phyloP scores from a whole-genome alignment of 1,140 invertebrate genomes.

The Drosophila setifemur region DNA sequence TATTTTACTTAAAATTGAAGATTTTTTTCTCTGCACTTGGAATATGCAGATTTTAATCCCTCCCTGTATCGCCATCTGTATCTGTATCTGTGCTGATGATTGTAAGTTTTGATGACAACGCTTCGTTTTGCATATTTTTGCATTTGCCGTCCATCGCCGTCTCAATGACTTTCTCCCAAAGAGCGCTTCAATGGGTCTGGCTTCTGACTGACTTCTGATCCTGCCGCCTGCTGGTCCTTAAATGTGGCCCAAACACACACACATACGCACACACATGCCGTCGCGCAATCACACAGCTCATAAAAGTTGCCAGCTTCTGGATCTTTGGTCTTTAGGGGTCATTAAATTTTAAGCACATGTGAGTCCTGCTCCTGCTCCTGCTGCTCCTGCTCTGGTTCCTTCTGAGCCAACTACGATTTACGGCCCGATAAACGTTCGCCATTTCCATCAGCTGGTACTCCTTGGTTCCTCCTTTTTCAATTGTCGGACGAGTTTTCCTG shows the following conservation, averaged over 20 bases:
- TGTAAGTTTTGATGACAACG: constrained; percentile 70
- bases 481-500: constrained; percentile 21
- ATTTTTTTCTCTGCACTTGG: neutral
- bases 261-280: constrained; percentile 38
- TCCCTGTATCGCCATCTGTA: neutral
- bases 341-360: constrained; percentile 77
- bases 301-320: constrained; percentile 66
- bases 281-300: constrained; percentile 73
- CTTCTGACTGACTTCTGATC: neutral
- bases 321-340: constrained; percentile 59
- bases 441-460: constrained; percentile 63
- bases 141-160: constrained; percentile 57
- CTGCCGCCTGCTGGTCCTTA: constrained; percentile 19
- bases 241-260: constrained; percentile 28
- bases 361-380: constrained; percentile 14
- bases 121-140: constrained; percentile 76
- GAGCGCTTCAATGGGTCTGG: neutral
- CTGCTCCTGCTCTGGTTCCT: neutral
- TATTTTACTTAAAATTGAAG: no score
- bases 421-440: constrained; percentile 67
- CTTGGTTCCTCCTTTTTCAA: neutral
- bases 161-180: constrained; percentile 60
- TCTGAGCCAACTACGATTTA: constrained; percentile 54
- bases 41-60: constrained; percentile 4
- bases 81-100: constrained; percentile 47